Conservation (phyloP, 2,113 vertebrate genomes). For the Gallinago paraguaiae region DNA sequence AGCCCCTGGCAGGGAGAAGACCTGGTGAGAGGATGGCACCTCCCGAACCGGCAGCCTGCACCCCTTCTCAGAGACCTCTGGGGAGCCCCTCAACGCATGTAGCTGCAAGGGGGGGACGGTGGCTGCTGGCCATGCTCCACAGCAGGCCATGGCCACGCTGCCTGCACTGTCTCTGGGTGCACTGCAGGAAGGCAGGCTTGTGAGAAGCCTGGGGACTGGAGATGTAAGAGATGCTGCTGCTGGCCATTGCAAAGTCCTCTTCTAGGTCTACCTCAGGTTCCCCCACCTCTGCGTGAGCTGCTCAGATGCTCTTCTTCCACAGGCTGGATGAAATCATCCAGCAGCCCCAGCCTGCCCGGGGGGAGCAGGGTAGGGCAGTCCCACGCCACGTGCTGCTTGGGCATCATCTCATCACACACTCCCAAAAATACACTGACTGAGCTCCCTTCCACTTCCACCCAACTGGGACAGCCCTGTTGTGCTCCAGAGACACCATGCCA, state of each 20-base stretch:
- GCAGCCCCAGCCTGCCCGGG: neutral
- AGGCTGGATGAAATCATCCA: neutral
- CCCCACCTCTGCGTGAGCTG: neutral
- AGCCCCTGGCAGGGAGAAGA: neutral
- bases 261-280: neutral
- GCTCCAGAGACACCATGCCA: neutral
- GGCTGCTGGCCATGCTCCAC: neutral
- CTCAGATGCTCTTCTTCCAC: neutral
- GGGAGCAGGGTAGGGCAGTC: neutral
- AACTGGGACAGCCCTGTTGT: accelerated
- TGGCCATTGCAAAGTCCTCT: neutral
- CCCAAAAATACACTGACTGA: neutral
- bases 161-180: neutral
- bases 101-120: neutral
- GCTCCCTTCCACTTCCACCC: neutral
- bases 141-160: neutral
- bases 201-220: neutral
- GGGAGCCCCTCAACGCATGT: neutral
- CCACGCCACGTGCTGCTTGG: accelerated
- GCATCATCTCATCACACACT: neutral
- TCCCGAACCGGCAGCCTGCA: neutral
- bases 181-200: neutral
- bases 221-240: neutral
- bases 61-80: neutral
- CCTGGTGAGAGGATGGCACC: neutral